Evolutionary conservation across 1,140 invertebrate species (phyloP), one percentile per base, ranked within the genome.

Genomic region (Zelostemma sp.): DNA sequence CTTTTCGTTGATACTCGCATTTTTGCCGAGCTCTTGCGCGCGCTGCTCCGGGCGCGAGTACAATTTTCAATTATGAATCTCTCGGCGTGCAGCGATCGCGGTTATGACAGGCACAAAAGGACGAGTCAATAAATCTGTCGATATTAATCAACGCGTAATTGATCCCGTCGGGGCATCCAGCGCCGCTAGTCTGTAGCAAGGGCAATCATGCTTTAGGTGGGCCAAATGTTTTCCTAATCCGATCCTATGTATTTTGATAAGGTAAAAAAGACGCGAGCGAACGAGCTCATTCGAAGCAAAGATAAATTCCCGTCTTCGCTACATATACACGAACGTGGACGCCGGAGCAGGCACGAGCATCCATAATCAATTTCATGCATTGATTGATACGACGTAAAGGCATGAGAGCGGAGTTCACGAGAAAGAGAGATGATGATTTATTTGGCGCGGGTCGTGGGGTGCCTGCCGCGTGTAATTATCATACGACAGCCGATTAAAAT

Each of bases 401-500:
- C 80, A 79, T 75, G 80, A 82, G 77, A 76, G 72, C 76, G 79
- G 60, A 63, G 49, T 65, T 64, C 62, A 68, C 60, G 57, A 31
- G 8, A 17, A 48, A 55, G 41, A 58, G 12, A 68, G 18, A 35
- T 25, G 64, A 82, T 85, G 82, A 85, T 84, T 84, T 84, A 84
- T 84, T 74, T 74, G 65, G 73, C 62, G 61, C 72, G 73, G 81
- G 81, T 84, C 78, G 79, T 68, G 72, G 76, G 80, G 72, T 76
- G 75, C 57, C 49, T 55, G 68, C 68, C 73, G 68, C 74, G 72
- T 77, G 79, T 79, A 84, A 85, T 85, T 83, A 84, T 84, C 78
- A 82, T 83, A 84, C 78, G 83, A 84, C 81, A 82, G 82, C 76
- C 80, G 82, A 85, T 85, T 84, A 84, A 85, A 85, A 84, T 84